Evolutionary conservation across 2,113 vertebrate species (phyloP), one percentile per base, ranked within the genome.

Genomic region (Nycticorax nycticorax): DNA sequence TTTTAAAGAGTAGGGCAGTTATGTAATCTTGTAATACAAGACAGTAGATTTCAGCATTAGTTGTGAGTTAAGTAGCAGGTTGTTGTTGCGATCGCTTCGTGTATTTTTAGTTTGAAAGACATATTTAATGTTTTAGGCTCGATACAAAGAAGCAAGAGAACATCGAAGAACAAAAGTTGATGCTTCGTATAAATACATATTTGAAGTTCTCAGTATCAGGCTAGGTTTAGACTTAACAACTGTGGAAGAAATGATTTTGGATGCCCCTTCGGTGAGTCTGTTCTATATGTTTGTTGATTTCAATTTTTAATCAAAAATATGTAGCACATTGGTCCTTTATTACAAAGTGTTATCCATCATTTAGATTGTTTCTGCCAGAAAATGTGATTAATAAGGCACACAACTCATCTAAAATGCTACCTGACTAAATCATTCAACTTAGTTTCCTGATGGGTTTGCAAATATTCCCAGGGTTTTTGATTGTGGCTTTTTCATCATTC

Each of bases 241-340:
- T 52, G 97, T 98, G 27, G 98, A 99, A 94, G 98, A 99, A 63
- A 97, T 99, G 96, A 97, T 99, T 96, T 96, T 99, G 95, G 99
- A 99, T 57, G 92, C 88, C 30, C 81, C 97, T 55, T 98, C 98
- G 59, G 99, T 99, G 89, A 98, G 98, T 98, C 59, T 77, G 9
- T 59, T 85, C 94, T 90, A 22, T 79, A 37, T 72, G 35, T 41
- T 39, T 67, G 20, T 74, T 81, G 16, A 27, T 72, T 88, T 83
- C 22, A 50, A 30, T 79, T 78, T 37, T 59, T 86, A 82, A 28
- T 62, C 60, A 85, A 59, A 63, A 63, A 47, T 83, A 55, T 2
- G 8, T 90, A 53, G 19, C 24, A 26, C 21, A 45, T 75, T 59
- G 23, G 15, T 5, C 15, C 14, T 90, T 81, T 71, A 20, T 28